These are phyloP conservation scores for Carlito syrichta DNA, from an alignment of 2,113 vertebrate species.

Conservation along the genomic window DNA sequence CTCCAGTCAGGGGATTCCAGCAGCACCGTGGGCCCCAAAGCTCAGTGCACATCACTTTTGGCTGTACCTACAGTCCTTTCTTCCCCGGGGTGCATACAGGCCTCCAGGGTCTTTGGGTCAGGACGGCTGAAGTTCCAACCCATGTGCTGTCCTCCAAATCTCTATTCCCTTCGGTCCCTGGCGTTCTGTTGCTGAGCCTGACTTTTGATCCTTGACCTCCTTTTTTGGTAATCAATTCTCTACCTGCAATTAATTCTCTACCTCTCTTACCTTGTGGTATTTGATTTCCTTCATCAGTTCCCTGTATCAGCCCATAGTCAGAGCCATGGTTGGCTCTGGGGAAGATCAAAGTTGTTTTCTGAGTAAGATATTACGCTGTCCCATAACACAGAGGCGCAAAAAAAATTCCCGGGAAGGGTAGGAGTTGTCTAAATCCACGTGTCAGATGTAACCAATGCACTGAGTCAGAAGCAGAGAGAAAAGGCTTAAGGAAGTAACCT, in stretches of 20 bases:
- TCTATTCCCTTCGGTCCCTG: not conserved
- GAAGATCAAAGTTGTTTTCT: not conserved
- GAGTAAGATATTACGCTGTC: not conserved
- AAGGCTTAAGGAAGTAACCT: not conserved
- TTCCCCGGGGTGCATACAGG: not conserved
- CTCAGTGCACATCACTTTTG: not conserved
- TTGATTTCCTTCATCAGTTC: not conserved
- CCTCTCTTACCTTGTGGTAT: not conserved
- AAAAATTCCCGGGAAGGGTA: not conserved
- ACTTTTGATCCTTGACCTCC: not conserved
- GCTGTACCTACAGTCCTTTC: not conserved
- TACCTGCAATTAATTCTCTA: too few species aligned
- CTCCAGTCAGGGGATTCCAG: not conserved
- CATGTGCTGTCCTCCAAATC: not conserved
- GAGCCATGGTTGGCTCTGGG: not conserved
- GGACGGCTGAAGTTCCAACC: not conserved
- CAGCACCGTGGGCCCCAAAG: not conserved
- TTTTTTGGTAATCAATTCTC: not conserved
- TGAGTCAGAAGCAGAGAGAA: not conserved
- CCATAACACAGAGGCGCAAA: not conserved
- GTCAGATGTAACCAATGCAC: not conserved
- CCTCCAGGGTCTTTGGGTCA: not conserved
- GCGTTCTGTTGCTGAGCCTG: not conserved
- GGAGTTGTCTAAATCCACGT: not conserved
- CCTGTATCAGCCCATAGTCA: not conserved